Conservation (phyloP, 2,888 invertebrate genomes). For the Agrochola macilenta region DNA sequence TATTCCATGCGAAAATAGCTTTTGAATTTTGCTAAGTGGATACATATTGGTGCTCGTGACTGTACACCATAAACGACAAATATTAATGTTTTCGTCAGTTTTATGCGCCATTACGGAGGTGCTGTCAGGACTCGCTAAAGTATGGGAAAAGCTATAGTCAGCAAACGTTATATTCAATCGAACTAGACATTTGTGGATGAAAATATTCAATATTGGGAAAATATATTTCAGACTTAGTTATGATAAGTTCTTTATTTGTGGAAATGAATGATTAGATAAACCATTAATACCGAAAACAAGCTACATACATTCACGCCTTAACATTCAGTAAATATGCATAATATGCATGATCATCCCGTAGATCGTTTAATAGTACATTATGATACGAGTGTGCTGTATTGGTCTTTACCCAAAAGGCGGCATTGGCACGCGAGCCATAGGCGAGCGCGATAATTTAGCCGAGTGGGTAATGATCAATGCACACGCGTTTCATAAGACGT, state of each 20-base stretch:
- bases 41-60: too few species aligned
- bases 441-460: too few species aligned
- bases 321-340: not conserved
- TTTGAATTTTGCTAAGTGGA: too few species aligned
- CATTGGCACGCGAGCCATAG: too few species aligned
- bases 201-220: not conserved
- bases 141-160: too few species aligned
- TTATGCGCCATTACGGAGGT: slow-evolving; percentile 1
- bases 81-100: slow-evolving; percentile 20
- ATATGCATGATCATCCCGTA: not conserved
- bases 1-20: too few species aligned
- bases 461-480: too few species aligned
- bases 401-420: too few species aligned
- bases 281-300: not conserved
- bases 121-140: not conserved
- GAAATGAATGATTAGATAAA: not conserved
- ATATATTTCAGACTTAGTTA: not conserved
- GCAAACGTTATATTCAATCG: not conserved
- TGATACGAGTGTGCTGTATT: too few species aligned
- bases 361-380: too few species aligned
- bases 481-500: too few species aligned
- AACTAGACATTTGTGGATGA: not conserved
- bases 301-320: not conserved
- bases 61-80: slow-evolving; percentile 12
- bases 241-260: not conserved